phyloP scores from a whole-genome alignment of 2,113 vertebrate genomes.

The Bothrops jararaca region DNA sequence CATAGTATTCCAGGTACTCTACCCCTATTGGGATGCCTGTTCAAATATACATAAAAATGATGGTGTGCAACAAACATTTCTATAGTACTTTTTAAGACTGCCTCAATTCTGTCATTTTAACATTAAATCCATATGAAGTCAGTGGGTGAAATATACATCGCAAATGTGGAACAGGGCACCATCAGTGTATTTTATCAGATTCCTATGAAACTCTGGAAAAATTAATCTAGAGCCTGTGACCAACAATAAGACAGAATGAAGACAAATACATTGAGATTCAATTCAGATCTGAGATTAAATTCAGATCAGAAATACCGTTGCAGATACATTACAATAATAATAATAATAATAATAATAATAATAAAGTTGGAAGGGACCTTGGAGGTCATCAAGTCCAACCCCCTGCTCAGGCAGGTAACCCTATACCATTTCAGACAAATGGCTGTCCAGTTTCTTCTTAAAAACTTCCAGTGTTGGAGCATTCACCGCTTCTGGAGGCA shows the following conservation, averaged over 20 bases:
- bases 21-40: background rate
- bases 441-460: too few relatives aligned
- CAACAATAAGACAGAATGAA: background rate
- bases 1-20: background rate
- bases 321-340: background rate
- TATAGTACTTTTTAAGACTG: too few relatives aligned
- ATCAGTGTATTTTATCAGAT: background rate
- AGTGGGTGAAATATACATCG: background rate
- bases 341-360: too few relatives aligned
- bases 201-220: background rate
- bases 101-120: background rate
- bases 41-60: background rate
- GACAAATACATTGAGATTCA: background rate
- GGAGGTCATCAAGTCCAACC: too few relatives aligned
- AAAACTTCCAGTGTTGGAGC: too few relatives aligned
- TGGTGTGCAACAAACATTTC: background rate
- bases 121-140: background rate
- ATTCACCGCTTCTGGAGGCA: too few relatives aligned
- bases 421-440: too few relatives aligned
- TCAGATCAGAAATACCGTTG: background rate
- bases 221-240: background rate
- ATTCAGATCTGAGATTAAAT: background rate
- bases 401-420: too few relatives aligned
- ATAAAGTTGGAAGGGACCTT: too few relatives aligned
- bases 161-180: background rate